Evolutionary conservation across 2,888 invertebrate genomes (phyloP), one percentile per base, ranked within the genome.

Genomic region (Melitaea athalia): DNA sequence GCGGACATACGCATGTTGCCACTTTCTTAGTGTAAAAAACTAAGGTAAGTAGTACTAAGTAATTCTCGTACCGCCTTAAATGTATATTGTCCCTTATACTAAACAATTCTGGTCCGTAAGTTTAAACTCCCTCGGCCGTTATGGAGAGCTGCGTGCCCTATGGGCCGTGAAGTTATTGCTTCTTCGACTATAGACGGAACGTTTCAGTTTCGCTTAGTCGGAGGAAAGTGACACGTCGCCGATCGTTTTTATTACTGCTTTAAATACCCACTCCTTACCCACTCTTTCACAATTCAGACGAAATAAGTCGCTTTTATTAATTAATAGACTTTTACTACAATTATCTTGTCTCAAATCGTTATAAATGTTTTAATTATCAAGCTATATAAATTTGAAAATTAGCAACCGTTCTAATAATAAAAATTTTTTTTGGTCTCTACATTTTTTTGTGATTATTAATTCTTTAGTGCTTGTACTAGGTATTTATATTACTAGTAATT

Each of bases 151-250:
- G 78, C 79, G 81, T 74, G 82, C 79, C 78, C 83, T 79, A 84
- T 85, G 84, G 83, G 70, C 85, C 85, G 84, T 86, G 83, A 84
- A 83, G 82, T 79, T 85, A 87, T 85, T 81, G 84, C 85, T 79
- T 81, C 79, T 80, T 80, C 80, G 84, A 84, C 81, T 85, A 80
- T 78, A 79, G 82, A 83, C 33, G 79, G 78, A 75, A 72, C 75
- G 73, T 76, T 76, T 77, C 73, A 72, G 78, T 79, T 79, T 77
- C 75, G 75, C 77, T 75, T 74, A 78, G 80, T 74, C 80, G 42
- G 42, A 63, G 57, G 38, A 50, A 63, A 67, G 57, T 66, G 66
- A 66, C 47, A 66, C 61, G 61, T 61, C 33, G 55, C 11, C 7
- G 57, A 61, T 17, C 24, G 61, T 53, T 55, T 61, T 61, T 61